phyloP scores from a whole-genome alignment of 1,140 invertebrate species.

The Amyelois transitella region DNA sequence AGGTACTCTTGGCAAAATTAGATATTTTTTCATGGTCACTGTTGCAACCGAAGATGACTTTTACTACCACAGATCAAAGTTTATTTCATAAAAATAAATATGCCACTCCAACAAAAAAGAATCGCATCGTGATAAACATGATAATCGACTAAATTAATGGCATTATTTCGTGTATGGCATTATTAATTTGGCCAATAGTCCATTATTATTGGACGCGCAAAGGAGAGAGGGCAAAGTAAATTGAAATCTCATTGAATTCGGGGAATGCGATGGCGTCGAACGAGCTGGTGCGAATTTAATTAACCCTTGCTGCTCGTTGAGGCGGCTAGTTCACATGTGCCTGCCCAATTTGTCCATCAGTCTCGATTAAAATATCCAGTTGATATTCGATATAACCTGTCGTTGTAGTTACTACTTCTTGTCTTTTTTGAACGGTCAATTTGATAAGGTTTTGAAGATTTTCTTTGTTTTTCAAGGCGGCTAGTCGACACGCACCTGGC shows the following conservation, averaged over 20 bases:
- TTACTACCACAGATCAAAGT: too few relatives aligned
- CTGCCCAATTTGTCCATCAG: background rate
- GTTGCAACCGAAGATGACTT: too few relatives aligned
- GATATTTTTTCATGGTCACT: too few relatives aligned
- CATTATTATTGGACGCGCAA: constrained; percentile 48
- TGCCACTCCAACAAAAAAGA: too few relatives aligned
- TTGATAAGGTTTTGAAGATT: too few relatives aligned
- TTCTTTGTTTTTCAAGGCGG: too few relatives aligned
- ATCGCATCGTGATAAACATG: background rate
- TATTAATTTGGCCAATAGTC: constrained; percentile 40
- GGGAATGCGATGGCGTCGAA: constrained; percentile 65
- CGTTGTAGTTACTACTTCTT: too few relatives aligned
- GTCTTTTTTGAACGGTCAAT: background rate
- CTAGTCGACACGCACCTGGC: too few relatives aligned
- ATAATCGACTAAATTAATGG: background rate
- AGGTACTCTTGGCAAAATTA: too few relatives aligned
- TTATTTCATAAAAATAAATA: too few relatives aligned
- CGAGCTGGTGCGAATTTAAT: constrained; percentile 72
- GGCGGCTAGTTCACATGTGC: constrained; percentile 15
- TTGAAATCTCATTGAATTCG: constrained; percentile 73
- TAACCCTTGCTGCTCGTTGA: constrained; percentile 66
- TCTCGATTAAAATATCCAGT: background rate
- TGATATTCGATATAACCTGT: background rate
- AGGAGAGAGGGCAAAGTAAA: constrained; percentile 63
- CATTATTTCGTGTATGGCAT: background rate